These are phyloP conservation scores for Ceratitis capitata DNA, from an alignment of 1,140 invertebrate species.

Conservation along the genomic window DNA sequence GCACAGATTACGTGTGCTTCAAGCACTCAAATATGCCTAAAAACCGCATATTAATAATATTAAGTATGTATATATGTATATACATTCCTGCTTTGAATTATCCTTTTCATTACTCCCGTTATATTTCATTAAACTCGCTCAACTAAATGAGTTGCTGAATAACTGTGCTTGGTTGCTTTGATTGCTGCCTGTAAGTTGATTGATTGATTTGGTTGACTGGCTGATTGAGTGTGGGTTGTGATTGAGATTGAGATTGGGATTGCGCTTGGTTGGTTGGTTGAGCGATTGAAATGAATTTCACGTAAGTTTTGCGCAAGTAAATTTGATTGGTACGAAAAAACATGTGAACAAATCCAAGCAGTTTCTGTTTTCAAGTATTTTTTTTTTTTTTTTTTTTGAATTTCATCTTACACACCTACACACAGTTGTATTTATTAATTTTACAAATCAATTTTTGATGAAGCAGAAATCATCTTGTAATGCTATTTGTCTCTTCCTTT, in stretches of 20 bases:
- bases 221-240: constrained; percentile 17
- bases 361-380: not conserved
- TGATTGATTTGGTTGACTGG: constrained; percentile 29
- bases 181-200: constrained; percentile 14
- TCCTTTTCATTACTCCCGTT: not conserved
- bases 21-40: not conserved
- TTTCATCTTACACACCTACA: not conserved
- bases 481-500: not conserved
- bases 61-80: not conserved
- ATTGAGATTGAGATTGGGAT: too few relatives aligned
- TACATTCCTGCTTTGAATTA: not conserved
- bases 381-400: not conserved
- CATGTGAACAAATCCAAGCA: not conserved
- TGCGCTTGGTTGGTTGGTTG: not conserved
- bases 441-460: not conserved
- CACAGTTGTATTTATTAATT: not conserved
- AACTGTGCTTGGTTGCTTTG: not conserved
- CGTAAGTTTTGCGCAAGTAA: too few relatives aligned
- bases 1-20: not conserved
- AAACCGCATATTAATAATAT: not conserved
- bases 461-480: not conserved
- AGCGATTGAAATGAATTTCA: not conserved
- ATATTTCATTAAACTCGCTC: constrained; percentile 22
- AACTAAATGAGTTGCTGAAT: constrained; percentile 31
- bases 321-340: not conserved